Conservation (phyloP, 2,113 vertebrate species). For the Willisornis vidua region DNA sequence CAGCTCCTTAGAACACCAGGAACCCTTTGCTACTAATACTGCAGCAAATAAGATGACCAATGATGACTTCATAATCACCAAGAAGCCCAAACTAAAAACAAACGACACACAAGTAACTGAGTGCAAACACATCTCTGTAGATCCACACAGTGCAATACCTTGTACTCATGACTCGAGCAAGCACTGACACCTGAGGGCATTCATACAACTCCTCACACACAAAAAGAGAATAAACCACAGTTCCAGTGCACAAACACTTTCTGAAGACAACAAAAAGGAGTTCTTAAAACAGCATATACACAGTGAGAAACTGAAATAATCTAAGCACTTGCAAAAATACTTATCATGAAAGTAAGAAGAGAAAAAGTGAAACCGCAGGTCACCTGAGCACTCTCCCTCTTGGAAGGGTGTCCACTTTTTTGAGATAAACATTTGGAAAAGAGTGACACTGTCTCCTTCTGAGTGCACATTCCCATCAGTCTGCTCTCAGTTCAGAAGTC, state of each 20-base stretch:
- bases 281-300: background rate
- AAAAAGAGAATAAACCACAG: background rate
- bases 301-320: background rate
- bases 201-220: background rate
- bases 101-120: background rate
- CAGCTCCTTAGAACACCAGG: fast-evolving
- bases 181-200: background rate
- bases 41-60: background rate
- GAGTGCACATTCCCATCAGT: fast-evolving
- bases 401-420: background rate
- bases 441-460: background rate
- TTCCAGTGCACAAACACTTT: background rate
- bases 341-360: background rate
- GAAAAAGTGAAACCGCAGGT: background rate
- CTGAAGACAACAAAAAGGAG: background rate
- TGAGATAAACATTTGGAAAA: background rate
- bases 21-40: background rate
- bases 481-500: background rate
- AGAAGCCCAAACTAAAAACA: background rate
- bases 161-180: background rate
- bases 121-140: background rate
- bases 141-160: background rate
- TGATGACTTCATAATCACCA: fast-evolving
- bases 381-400: background rate
- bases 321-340: background rate